Evolutionary conservation across 2,797 vertebrate genomes (phyloP), one percentile per base, ranked within the genome.

Genomic region (Psittacula echo): DNA sequence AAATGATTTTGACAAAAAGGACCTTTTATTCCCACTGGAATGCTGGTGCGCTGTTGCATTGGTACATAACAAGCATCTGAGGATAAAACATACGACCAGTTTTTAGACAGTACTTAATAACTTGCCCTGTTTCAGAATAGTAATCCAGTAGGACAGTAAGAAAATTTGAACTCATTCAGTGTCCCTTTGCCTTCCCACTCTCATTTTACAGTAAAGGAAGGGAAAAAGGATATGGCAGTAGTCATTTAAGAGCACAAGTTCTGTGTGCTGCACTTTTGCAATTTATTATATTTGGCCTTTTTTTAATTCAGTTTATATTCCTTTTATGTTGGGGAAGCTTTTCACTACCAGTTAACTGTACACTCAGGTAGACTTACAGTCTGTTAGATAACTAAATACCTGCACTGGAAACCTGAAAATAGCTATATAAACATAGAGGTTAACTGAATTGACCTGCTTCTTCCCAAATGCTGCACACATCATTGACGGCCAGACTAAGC

Each of bases 1-100:
- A 97, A 97, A 95, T 86, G 87, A 95, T 97, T 97, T 97, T 97
- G 89, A 95, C 95, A 97, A 94, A 96, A 95, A 79, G 45, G 39
- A 11, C 24, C 62, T 85, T 70, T 90, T 80, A 72, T 87, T 96
- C 75, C 76, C 51, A 22, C 6, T 79, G 45, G 71, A 93, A 78
- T 61, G 41, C 34, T 80, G 53, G 13, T 76, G n/a, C 62, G 56
- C 81, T 91, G 27, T 62, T 80, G 71, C 79, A 54, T 34, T 45
- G 71, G 42, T 73, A 24, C 0, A 1, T 51, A 34, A 66, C 14
- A 86, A 70, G 14, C 26, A 47, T 30, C 41, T 37, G 44, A 71
- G 71, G 54, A 44, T 54, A 73, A 90, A 77, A 61, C 13, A 7
- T 12, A 30, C 11, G 17, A 53, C 41, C 23, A 19, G 30, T 41